These are phyloP conservation scores for Natrix natrix DNA, from an alignment of 2,797 vertebrate genomes.

Conservation along the genomic window DNA sequence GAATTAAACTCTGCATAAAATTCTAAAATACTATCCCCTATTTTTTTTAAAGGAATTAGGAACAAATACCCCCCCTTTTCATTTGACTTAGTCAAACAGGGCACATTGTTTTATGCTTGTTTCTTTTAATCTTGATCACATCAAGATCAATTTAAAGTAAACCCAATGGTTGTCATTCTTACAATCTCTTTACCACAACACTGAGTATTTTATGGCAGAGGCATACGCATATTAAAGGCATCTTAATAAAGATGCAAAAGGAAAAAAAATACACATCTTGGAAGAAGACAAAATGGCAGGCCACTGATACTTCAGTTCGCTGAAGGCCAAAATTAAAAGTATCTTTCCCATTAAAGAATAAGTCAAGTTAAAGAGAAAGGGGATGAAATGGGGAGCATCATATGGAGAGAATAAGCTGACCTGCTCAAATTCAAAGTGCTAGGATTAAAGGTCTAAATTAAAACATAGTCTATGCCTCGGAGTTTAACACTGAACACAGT, in stretches of 20 bases:
- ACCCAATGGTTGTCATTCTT: conserved; percentile 79
- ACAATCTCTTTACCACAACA: conserved; percentile 85
- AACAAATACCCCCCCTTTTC: conserved; percentile 83
- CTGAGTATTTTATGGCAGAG: conserved; percentile 85
- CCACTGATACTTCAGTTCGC: conserved; percentile 84
- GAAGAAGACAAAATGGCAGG: conserved; percentile 86
- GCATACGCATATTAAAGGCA: conserved; percentile 85
- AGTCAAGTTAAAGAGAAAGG: conserved; percentile 83
- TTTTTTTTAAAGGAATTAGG: conserved; percentile 82
- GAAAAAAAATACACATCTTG: conserved; percentile 79
- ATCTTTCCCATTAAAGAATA: conserved; percentile 87
- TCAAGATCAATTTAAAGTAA: conserved; percentile 84
- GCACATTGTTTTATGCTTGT: conserved; percentile 77
- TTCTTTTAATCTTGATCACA: conserved; percentile 88
- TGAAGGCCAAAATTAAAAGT: conserved; percentile 84
- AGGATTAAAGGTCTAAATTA: conserved; percentile 84
- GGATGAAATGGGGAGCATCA: conserved; percentile 73
- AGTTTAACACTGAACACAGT: conserved; percentile 87
- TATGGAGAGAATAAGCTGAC: conserved; percentile 87
- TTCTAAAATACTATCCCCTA: conserved; percentile 90
- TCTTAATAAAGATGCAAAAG: conserved; percentile 89
- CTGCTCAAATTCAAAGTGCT: conserved; percentile 98
- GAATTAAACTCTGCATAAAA: conserved; percentile 89
- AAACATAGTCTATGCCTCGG: conserved; percentile 85
- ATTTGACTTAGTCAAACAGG: conserved; percentile 85